Evolutionary conservation across 2,797 vertebrate species (phyloP).

Genomic region (Diplodus sargus): DNA sequence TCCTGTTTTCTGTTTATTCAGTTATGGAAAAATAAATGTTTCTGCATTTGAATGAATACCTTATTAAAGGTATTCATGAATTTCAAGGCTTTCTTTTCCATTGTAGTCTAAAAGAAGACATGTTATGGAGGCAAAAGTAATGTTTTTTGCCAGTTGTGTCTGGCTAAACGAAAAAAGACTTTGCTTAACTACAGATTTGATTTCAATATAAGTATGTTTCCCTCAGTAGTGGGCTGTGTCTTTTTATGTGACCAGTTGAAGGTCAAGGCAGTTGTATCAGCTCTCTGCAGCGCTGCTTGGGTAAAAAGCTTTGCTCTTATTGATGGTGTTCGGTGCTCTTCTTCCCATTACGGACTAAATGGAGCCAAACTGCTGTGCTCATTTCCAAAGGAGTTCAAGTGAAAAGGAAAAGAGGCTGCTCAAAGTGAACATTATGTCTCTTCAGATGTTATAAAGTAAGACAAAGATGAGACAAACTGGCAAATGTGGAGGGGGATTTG

Average conservation of each 20-base stretch:
- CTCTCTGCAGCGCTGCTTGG: constrained; percentile 1
- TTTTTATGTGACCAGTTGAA: background rate
- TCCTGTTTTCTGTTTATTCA: no score
- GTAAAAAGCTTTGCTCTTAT: constrained; percentile 15
- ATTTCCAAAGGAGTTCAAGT: constrained; percentile 39
- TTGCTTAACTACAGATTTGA: background rate
- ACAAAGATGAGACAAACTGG: constrained; percentile 31
- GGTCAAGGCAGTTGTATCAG: background rate
- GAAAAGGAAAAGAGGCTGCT: constrained; percentile 49
- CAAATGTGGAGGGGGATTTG: constrained; percentile 3
- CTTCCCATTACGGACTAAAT: constrained; percentile 46
- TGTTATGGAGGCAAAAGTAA: no score
- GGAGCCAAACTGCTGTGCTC: constrained; percentile 18
- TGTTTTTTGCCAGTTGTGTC: no score
- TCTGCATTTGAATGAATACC: no score
- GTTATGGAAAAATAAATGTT: no score
- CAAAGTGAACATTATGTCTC: constrained; percentile 28
- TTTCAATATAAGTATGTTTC: background rate
- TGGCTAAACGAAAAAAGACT: background rate
- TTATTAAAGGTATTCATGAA: no score
- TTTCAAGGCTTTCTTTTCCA: no score
- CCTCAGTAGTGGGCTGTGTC: background rate
- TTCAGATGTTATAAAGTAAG: constrained; percentile 19
- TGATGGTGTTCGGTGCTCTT: constrained; percentile 28
- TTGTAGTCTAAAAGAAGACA: no score